Conservation (phyloP, 2,888 invertebrate species). For the Lycaena phlaeas region DNA sequence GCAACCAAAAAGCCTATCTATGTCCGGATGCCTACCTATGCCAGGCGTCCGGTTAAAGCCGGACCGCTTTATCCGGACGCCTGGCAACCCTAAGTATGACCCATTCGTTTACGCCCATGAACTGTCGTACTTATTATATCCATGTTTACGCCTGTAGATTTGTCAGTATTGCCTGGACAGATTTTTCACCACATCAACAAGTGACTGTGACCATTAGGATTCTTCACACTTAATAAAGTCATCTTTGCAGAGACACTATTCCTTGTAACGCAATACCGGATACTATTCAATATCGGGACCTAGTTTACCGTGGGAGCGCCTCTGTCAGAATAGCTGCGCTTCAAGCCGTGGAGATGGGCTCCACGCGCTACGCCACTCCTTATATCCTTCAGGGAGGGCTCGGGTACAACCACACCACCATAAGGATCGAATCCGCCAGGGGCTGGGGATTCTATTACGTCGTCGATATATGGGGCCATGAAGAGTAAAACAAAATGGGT, state of each 20-base stretch:
- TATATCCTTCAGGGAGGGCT: constrained; percentile 6
- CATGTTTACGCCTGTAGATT: too few relatives aligned
- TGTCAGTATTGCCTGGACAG: neutral
- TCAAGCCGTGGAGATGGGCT: neutral
- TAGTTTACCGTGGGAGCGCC: neutral
- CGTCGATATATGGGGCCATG: constrained; percentile 2
- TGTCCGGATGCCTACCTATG: too few relatives aligned
- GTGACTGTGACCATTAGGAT: too few relatives aligned
- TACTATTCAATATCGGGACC: constrained; percentile 2
- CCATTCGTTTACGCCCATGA: too few relatives aligned
- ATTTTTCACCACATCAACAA: neutral
- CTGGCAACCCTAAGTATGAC: too few relatives aligned
- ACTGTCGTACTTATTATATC: too few relatives aligned
- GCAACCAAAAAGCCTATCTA: too few relatives aligned
- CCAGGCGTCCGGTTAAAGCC: too few relatives aligned
- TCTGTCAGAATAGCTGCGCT: neutral
- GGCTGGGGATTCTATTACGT: constrained; percentile 7
- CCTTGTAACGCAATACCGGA: neutral
- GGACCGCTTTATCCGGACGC: too few relatives aligned
- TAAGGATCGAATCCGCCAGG: constrained; percentile 5
- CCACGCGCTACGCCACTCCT: neutral
- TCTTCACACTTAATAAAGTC: too few relatives aligned
- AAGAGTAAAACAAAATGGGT: constrained; percentile 1
- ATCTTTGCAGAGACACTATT: constrained; percentile 5
- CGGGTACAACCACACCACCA: neutral